Conservation (phyloP, 2,888 invertebrate species). For the Parochlus steinenii region DNA sequence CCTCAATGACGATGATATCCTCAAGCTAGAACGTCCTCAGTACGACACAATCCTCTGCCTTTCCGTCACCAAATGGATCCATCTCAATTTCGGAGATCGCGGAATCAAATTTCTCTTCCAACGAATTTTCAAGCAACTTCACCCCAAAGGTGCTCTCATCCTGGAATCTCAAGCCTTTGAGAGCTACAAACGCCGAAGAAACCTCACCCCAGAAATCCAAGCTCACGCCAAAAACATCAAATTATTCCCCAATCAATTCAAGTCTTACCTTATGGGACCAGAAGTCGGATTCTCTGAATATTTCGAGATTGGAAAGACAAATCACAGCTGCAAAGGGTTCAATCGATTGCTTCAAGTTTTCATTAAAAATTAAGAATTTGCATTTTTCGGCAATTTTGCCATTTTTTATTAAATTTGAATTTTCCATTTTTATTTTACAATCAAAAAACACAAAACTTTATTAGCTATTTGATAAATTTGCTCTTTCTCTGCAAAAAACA, state of each 20-base stretch:
- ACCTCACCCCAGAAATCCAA: conserved; percentile 33
- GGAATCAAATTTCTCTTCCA: conserved; percentile 68
- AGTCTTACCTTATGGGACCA: conserved; percentile 42
- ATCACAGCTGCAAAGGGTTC: conserved; percentile 47
- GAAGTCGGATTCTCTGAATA: conserved; percentile 50
- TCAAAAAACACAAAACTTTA: too few relatives aligned
- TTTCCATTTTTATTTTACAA: too few relatives aligned
- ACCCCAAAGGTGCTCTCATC: conserved; percentile 60
- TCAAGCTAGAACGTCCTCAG: conserved; percentile 55
- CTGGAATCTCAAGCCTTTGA: conserved; percentile 72
- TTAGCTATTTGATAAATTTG: too few relatives aligned
- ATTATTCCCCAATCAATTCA: conserved; percentile 51
- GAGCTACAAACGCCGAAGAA: conserved; percentile 56
- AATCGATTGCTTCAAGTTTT: conserved; percentile 39
- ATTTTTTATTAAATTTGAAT: too few relatives aligned
- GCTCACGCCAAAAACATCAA: conserved; percentile 39
- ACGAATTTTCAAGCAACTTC: conserved; percentile 57
- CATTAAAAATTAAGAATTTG: conserved; percentile 16
- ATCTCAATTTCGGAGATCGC: conserved; percentile 73
- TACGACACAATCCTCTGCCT: conserved; percentile 72
- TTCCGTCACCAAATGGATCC: conserved; percentile 83
- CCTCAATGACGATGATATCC: conserved; percentile 50
- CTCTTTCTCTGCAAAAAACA: too few relatives aligned
- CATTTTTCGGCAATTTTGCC: too few relatives aligned
- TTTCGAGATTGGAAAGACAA: conserved; percentile 41